Conservation (phyloP, 1,140 invertebrate species). For the Pseudobourletiella spinata region DNA sequence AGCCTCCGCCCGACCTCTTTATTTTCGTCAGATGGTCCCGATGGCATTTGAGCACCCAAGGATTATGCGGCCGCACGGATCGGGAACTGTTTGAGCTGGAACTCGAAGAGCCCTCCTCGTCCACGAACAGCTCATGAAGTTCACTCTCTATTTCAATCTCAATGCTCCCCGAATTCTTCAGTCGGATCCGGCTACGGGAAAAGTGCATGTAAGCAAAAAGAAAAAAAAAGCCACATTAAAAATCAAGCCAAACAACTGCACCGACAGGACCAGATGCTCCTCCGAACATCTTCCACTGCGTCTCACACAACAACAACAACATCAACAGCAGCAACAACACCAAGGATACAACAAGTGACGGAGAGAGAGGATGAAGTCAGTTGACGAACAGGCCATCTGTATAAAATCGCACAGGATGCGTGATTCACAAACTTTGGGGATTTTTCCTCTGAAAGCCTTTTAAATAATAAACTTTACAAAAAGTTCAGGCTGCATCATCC, state of each 20-base stretch:
- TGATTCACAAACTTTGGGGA: too few species aligned
- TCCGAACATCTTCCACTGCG: too few species aligned
- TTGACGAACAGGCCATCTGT: too few species aligned
- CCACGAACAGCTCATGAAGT: conserved; percentile 39
- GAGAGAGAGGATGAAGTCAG: too few species aligned
- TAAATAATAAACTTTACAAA: too few species aligned
- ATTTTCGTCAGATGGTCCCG: conserved; percentile 40
- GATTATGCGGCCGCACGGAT: conserved; percentile 41
- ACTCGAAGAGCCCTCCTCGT: conserved; percentile 25
- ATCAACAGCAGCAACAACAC: too few species aligned
- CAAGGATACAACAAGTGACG: too few species aligned
- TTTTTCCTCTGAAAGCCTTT: too few species aligned
- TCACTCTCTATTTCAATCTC: conserved; percentile 43
- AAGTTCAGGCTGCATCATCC: too few species aligned
- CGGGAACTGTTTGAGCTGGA: conserved; percentile 12
- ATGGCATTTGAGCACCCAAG: conserved; percentile 51
- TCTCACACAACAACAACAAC: too few species aligned
- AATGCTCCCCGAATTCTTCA: conserved; percentile 42
- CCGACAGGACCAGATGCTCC: too few species aligned
- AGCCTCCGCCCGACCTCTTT: conserved; percentile 3
- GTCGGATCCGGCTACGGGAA: conserved; percentile 39
- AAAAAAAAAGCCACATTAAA: neutral
- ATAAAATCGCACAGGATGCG: too few species aligned
- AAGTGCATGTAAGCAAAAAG: conserved; percentile 9
- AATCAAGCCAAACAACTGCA: neutral